A percentile compares a stretch with the other conserved stretches of the same genome.
These are phyloP conservation scores for Suricata suricatta DNA, from an alignment of 2,113 vertebrate genomes.

Conservation along the genomic window DNA sequence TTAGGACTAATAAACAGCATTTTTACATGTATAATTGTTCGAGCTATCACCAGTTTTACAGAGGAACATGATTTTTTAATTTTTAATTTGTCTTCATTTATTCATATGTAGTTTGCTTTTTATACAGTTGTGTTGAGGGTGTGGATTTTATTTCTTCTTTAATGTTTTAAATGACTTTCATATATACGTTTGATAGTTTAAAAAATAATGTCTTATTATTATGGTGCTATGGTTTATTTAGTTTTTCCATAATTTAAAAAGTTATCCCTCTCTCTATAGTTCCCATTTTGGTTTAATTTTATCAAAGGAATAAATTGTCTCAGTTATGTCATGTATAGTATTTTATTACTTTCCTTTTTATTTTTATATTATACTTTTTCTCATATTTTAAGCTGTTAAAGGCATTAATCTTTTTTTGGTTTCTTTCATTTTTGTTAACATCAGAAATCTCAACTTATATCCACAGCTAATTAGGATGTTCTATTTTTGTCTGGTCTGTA, in stretches of 20 bases:
- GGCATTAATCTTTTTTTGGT: background rate
- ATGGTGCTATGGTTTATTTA: constrained; percentile 9
- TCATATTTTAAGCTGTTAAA: background rate
- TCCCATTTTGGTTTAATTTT: constrained; percentile 48
- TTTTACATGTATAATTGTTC: constrained; percentile 9
- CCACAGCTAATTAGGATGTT: background rate
- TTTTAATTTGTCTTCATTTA: background rate
- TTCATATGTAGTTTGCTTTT: background rate
- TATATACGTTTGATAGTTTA: background rate
- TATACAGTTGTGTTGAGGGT: background rate
- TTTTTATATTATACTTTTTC: constrained; percentile 2
- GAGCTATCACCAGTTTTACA: constrained; percentile 3
- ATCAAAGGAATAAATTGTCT: background rate
- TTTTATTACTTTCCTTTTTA: constrained; percentile 23
- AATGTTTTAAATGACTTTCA: constrained; percentile 31
- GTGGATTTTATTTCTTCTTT: background rate
- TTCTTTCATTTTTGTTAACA: constrained; percentile 47
- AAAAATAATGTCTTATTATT: background rate
- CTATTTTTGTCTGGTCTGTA: constrained; percentile 46
- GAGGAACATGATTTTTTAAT: background rate
- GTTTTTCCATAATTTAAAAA: constrained; percentile 29
- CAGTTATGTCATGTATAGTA: background rate
- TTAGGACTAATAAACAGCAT: background rate
- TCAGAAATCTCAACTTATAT: background rate
- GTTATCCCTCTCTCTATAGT: background rate